A percentile compares a stretch with the other conserved stretches of the same genome.
Evolutionary conservation across 2,797 vertebrate species (phyloP).

Genomic region (Myripristis jacobus): DNA sequence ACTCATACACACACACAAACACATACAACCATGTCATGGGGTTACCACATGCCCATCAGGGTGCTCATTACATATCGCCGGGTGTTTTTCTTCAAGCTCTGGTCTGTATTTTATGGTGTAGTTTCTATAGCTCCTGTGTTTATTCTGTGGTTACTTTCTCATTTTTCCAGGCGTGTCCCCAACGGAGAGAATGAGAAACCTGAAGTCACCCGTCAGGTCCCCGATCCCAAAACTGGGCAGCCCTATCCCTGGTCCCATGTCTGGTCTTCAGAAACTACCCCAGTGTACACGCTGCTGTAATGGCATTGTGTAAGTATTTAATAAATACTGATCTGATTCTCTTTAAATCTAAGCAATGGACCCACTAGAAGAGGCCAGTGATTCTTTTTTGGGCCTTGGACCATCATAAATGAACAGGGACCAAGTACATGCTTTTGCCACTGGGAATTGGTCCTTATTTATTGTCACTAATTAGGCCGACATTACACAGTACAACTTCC

Average conservation of each 20-base stretch:
- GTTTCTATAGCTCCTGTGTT: slow-evolving; percentile 2
- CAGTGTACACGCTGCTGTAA: slow-evolving; percentile 94
- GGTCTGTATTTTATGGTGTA: neutral
- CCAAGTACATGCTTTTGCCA: too few species aligned
- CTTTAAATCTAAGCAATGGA: neutral
- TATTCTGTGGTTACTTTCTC: slow-evolving; percentile 24
- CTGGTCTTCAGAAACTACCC: slow-evolving; percentile 91
- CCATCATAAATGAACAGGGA: too few species aligned
- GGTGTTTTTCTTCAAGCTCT: slow-evolving; percentile 1
- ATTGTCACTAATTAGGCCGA: too few species aligned
- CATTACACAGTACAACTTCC: too few species aligned
- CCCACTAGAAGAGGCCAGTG: neutral
- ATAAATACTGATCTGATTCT: neutral
- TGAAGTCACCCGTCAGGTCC: slow-evolving; percentile 86
- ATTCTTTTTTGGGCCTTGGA: neutral
- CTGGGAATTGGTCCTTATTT: too few species aligned
- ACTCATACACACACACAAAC: slow-evolving; percentile 2
- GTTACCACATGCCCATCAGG: slow-evolving; percentile 10
- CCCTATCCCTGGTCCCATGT: slow-evolving; percentile 82
- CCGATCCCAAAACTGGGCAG: slow-evolving; percentile 87
- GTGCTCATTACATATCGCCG: neutral
- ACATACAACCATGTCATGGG: neutral
- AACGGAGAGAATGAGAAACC: slow-evolving; percentile 87
- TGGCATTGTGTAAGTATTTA: slow-evolving; percentile 92
- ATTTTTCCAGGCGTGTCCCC: slow-evolving; percentile 79